These are phyloP conservation scores for Karalla daura DNA, from an alignment of 2,797 vertebrate genomes.

Conservation along the genomic window DNA sequence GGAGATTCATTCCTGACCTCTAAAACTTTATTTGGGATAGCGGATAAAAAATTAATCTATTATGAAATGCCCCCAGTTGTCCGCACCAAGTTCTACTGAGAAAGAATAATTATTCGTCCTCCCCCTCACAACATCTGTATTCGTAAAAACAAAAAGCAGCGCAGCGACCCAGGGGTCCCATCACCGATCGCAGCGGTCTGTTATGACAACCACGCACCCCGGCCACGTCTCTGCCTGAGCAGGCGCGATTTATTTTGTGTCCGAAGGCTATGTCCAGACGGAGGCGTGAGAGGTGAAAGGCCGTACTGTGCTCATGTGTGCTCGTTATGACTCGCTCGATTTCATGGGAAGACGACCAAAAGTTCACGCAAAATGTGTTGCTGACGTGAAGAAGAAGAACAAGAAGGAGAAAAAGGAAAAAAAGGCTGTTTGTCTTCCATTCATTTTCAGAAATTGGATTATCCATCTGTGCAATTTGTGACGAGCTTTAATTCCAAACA, in stretches of 20 bases:
- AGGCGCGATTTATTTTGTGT: not conserved
- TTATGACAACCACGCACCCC: constrained; percentile 10
- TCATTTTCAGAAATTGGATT: not conserved
- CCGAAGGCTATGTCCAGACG: constrained; percentile 18
- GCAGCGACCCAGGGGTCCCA: constrained; percentile 19
- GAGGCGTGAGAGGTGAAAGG: constrained; percentile 36
- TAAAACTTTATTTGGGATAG: too few species aligned
- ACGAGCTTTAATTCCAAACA: not conserved
- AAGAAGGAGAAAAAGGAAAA: too few species aligned
- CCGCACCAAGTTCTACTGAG: constrained; percentile 16
- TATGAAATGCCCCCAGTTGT: constrained; percentile 27
- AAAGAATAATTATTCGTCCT: constrained; percentile 19
- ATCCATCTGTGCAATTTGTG: not conserved
- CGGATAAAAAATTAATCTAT: constrained; percentile 13
- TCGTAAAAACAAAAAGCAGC: constrained; percentile 29
- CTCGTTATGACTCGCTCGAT: constrained; percentile 1
- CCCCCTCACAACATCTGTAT: constrained; percentile 51
- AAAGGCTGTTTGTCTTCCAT: too few species aligned
- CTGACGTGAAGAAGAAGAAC: not conserved
- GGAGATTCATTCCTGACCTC: too few species aligned
- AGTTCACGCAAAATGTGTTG: not conserved
- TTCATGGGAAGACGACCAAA: not conserved
- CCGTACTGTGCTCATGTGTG: constrained; percentile 11
- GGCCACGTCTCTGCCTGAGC: not conserved
- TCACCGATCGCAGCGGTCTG: constrained; percentile 18